A percentile compares a stretch with the other conserved stretches of the same genome.
Evolutionary conservation across 2,888 invertebrate genomes (phyloP).

Genomic region (Smittia aterrima): DNA sequence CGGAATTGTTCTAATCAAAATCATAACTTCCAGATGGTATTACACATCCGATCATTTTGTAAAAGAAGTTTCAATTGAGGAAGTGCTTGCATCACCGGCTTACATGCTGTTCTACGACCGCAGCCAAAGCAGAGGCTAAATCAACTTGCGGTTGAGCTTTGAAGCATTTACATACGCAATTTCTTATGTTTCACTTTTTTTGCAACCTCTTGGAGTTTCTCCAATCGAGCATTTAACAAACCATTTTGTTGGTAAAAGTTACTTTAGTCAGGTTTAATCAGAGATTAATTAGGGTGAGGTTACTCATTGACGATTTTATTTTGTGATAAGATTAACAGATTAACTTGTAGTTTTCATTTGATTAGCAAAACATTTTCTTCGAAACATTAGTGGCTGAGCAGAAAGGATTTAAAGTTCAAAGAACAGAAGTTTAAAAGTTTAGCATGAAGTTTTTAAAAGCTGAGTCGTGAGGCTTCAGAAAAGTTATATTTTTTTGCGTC

Average conservation of each 20-base stretch:
- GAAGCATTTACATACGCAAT: neutral
- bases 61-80: conserved; percentile 72
- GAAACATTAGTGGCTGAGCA: too few species aligned
- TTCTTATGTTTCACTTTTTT: neutral
- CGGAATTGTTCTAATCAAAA: neutral
- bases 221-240: neutral
- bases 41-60: conserved; percentile 85
- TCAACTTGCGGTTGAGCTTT: neutral
- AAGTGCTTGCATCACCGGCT: conserved; percentile 81
- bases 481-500: neutral
- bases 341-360: too few species aligned
- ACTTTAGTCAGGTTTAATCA: neutral
- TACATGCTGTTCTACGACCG: conserved; percentile 92
- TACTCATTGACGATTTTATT: neutral
- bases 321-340: neutral
- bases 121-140: neutral
- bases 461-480: neutral
- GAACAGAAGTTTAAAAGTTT: too few species aligned
- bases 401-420: too few species aligned
- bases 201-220: neutral
- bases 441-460: too few species aligned
- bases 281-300: neutral
- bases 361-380: too few species aligned
- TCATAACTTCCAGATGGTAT: conserved; percentile 65
- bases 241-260: neutral